phyloP scores from a whole-genome alignment of 2,888 invertebrate species.

The Bruchidius siliquastri region DNA sequence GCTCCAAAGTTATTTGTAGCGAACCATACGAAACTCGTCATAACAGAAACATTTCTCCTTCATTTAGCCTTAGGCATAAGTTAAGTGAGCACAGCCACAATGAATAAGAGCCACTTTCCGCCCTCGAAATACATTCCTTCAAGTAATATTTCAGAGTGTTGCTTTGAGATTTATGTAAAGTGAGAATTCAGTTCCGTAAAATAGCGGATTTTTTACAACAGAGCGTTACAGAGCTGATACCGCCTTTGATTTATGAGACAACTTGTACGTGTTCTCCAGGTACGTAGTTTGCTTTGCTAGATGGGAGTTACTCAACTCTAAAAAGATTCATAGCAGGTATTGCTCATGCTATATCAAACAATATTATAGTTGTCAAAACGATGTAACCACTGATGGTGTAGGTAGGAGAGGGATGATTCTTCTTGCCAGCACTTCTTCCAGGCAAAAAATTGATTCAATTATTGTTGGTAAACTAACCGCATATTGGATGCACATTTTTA shows the following conservation, averaged over 20 bases:
- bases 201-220: not conserved
- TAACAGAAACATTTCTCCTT: not conserved
- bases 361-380: too few species aligned
- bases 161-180: not conserved
- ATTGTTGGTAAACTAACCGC: too few species aligned
- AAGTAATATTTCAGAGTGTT: not conserved
- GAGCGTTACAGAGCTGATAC: not conserved
- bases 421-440: too few species aligned
- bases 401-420: too few species aligned
- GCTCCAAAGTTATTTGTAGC: not conserved
- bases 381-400: too few species aligned
- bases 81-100: not conserved
- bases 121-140: not conserved
- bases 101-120: not conserved
- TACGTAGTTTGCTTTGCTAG: not conserved
- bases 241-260: not conserved
- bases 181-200: not conserved
- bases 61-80: not conserved
- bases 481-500: too few species aligned
- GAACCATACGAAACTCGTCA: not conserved
- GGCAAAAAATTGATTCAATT: too few species aligned
- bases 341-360: too few species aligned
- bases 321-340: not conserved
- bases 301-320: not conserved
- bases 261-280: not conserved